These are phyloP conservation scores for Lindbergichthys nudifrons DNA, from an alignment of 2,797 vertebrate genomes.

Conservation along the genomic window DNA sequence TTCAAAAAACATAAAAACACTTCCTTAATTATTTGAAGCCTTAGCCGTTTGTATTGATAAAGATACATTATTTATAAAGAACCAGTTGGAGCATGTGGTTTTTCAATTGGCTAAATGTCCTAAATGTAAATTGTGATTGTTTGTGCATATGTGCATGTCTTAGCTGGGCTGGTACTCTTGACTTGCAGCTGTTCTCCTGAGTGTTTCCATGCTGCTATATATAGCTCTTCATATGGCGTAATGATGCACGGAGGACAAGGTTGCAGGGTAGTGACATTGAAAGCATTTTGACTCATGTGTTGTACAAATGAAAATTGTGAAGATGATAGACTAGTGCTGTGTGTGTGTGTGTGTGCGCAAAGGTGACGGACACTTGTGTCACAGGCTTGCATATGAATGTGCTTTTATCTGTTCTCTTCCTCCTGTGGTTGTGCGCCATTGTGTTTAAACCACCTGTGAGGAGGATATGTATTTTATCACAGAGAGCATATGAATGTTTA, in stretches of 20 bases:
- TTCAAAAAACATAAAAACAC: background rate
- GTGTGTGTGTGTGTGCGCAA: conserved; percentile 7
- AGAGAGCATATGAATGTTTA: conserved; percentile 72
- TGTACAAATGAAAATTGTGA: conserved; percentile 59
- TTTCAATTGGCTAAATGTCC: conserved; percentile 18
- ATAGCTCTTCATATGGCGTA: conserved; percentile 75
- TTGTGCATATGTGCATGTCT: conserved; percentile 45
- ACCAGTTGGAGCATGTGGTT: conserved; percentile 4
- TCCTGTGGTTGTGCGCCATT: conserved; percentile 52
- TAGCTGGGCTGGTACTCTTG: conserved; percentile 55
- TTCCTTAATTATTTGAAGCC: background rate
- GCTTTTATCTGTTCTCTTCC: conserved; percentile 26
- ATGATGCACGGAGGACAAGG: conserved; percentile 72
- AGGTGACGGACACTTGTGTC: conserved; percentile 6
- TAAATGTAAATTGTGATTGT: conserved; percentile 36
- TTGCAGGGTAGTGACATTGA: conserved; percentile 70
- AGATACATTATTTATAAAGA: background rate
- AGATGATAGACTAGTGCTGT: conserved; percentile 44
- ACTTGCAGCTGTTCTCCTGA: conserved; percentile 73
- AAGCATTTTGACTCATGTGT: conserved; percentile 65
- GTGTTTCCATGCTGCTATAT: conserved; percentile 71
- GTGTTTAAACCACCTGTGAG: conserved; percentile 70
- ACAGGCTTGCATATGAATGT: conserved; percentile 35
- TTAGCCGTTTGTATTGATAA: background rate
- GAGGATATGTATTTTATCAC: conserved; percentile 54